Percentiles rank a stretch among this genome's conserved stretches.
phyloP scores from a whole-genome alignment of 2,113 vertebrate genomes.

The Onychostruthus taczanowskii region DNA sequence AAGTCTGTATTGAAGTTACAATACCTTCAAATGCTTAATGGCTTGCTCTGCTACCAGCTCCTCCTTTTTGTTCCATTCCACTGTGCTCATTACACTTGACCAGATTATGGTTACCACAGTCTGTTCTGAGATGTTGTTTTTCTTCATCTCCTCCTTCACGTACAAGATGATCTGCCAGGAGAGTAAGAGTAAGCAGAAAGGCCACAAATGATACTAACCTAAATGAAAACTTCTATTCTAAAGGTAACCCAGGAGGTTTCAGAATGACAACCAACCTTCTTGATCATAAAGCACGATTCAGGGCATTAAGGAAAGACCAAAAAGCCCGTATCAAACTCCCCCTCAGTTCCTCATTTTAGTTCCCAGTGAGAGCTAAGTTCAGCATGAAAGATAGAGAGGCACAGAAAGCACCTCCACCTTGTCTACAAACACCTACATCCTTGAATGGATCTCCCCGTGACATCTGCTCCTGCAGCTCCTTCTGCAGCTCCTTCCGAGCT shows the following conservation, averaged over 20 bases:
- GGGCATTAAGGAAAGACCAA: not conserved
- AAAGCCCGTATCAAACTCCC: not conserved
- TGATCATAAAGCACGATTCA: not conserved
- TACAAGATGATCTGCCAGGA: constrained; percentile 87
- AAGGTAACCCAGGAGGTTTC: not conserved
- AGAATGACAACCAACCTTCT: not conserved
- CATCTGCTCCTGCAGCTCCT: constrained; percentile 97
- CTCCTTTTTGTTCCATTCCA: constrained; percentile 99
- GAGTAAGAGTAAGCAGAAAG: not conserved
- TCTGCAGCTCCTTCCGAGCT: constrained; percentile 95
- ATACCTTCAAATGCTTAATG: constrained; percentile 99
- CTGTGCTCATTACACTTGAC: constrained; percentile 95
- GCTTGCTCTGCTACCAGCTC: constrained; percentile 99
- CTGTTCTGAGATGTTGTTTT: constrained; percentile 92
- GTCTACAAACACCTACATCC: constrained; percentile 77
- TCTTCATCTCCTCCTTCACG: constrained; percentile 97
- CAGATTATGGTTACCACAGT: constrained; percentile 92
- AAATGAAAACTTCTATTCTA: not conserved
- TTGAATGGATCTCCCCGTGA: constrained; percentile 90
- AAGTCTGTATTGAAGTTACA: not conserved
- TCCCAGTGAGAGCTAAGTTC: not conserved
- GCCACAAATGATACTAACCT: not conserved
- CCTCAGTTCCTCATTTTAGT: not conserved
- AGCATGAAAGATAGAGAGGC: not conserved
- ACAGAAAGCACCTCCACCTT: not conserved